phyloP scores from a whole-genome alignment of 2,113 vertebrate species.

The Hoplias malabaricus region DNA sequence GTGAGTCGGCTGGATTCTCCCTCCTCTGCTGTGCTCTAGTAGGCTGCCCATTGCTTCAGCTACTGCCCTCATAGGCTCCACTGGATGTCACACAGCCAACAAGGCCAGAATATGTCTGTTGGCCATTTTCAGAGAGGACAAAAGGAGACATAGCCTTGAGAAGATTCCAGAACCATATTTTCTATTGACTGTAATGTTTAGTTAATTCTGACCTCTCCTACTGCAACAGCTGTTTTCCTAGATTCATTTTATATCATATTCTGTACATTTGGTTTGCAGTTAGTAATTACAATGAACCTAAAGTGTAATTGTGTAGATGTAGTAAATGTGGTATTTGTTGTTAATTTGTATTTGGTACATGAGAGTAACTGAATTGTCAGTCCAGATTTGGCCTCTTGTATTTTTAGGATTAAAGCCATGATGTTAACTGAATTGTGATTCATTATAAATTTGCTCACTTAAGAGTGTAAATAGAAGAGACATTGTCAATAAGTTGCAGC shows the following conservation, averaged over 20 bases:
- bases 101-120: constrained; percentile 26
- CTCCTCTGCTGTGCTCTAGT: constrained; percentile 51
- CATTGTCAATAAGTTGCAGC: neutral
- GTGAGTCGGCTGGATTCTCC: constrained; percentile 51
- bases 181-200: neutral
- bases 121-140: constrained; percentile 35
- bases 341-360: too few relatives aligned
- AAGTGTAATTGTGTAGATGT: neutral
- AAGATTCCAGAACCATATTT: neutral
- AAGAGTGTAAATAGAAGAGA: neutral
- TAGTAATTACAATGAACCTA: neutral
- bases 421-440: too few relatives aligned
- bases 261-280: too few relatives aligned
- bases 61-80: constrained; percentile 36
- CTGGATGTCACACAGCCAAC: constrained; percentile 13
- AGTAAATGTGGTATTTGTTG: too few relatives aligned
- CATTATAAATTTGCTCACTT: neutral
- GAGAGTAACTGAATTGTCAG: neutral
- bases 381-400: neutral
- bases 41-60: constrained; percentile 22
- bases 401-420: neutral
- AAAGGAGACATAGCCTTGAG: neutral
- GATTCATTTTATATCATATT: too few relatives aligned
- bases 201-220: too few relatives aligned
- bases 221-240: too few relatives aligned